These are phyloP conservation scores for Halcyon smyrnensis DNA, from an alignment of 2,797 vertebrate species.

Conservation along the genomic window DNA sequence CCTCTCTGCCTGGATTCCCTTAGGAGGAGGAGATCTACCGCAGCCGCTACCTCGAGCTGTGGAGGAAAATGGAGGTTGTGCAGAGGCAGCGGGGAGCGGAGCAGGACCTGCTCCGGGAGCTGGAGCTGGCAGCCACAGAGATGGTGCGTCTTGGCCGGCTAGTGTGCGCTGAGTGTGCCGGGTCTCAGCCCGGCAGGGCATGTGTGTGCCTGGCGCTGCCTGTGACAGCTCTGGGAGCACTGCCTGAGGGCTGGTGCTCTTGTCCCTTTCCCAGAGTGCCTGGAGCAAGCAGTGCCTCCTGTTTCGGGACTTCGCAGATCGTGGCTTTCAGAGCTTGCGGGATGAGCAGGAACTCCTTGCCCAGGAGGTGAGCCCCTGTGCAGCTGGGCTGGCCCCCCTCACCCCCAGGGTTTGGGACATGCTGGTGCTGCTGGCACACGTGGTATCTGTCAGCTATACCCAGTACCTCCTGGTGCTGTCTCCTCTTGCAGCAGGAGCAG, in stretches of 20 bases:
- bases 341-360: conserved; percentile 1
- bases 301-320: neutral
- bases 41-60: conserved; percentile 77
- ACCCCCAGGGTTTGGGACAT: neutral
- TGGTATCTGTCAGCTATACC: accelerated
- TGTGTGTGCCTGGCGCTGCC: accelerated
- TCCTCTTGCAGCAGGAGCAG: conserved; percentile 67
- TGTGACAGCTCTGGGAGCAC: neutral
- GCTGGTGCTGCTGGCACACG: accelerated
- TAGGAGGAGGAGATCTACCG: conserved; percentile 79
- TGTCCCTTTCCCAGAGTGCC: conserved; percentile 25
- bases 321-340: conserved; percentile 8
- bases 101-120: conserved; percentile 59
- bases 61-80: conserved; percentile 72
- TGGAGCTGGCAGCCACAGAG: conserved; percentile 63
- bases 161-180: accelerated
- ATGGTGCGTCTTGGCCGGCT: conserved; percentile 65
- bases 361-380: neutral
- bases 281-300: conserved; percentile 48
- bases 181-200: neutral
- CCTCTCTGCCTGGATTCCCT: accelerated
- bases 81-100: conserved; percentile 73
- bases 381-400: neutral
- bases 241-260: accelerated
- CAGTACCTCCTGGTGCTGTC: accelerated